Evolutionary conservation across 2,888 invertebrate species (phyloP), one percentile per base, ranked within the genome.

Genomic region (Balanococcus diminutus): DNA sequence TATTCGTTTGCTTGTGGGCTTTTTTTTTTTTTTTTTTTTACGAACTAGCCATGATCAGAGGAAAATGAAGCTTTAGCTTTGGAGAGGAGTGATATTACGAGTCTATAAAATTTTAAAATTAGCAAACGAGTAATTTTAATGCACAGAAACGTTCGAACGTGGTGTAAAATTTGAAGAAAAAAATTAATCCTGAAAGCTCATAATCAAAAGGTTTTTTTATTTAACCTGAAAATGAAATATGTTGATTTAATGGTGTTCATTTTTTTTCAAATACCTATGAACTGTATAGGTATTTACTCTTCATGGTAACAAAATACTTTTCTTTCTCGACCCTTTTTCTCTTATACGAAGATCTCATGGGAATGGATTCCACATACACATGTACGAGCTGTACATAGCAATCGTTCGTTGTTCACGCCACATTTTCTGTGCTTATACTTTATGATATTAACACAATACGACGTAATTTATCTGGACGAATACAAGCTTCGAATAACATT

Each of bases 311-410:
- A 5, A 16, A 67, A 14, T 28, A 31, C 67, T 25, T 28, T 16
- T 67, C 67, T 67, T 2, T 14, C 56, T 67, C 67, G 67, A 67
- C 67, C 67, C 67, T 67, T 67, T 67, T 67, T 67, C 67, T 67
- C 67, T 11, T 25, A 67, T 28, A 28, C 4, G 28, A 28, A 56
- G 1, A 67, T 67, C 67, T 67, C 67, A 31, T 67, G 67, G 67
- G 67, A 67, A 31, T 28, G 16, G 67, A 67, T 67, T 28, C 67
- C 3, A 28, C 28, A 22, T 56, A 19, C 22, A 8, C 56, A 56
- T 14, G 22, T 56, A 28, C 28, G 28, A 14, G 14, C 67, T 16
- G 14, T 28, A 11, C 5, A 31, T 61, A 9, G 22, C 16, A 67
- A 31, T 28, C 67, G 67, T 67, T 67, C 2, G 28, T 67, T 16